Conservation (phyloP, 2,113 vertebrate genomes). For the Herpetotheres cachinnans region DNA sequence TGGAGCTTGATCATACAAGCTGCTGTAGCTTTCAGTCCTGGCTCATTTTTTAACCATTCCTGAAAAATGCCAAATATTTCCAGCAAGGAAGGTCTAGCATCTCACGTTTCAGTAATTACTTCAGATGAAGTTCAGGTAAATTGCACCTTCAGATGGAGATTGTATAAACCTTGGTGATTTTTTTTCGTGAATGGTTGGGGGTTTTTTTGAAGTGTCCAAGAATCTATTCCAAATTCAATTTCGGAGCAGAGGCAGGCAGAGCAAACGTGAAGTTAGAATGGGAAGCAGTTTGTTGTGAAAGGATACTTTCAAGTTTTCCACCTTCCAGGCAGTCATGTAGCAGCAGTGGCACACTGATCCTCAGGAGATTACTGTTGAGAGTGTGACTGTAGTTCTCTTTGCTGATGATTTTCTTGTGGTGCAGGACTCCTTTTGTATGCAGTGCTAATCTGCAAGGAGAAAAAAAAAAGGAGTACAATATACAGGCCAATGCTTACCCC, state of each 20-base stretch:
- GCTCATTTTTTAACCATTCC: background rate
- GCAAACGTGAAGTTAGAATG: background rate
- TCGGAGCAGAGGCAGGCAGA: background rate
- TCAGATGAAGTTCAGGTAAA: background rate
- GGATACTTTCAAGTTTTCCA: background rate
- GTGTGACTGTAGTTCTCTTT: background rate
- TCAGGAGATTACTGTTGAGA: background rate
- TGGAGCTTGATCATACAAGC: background rate
- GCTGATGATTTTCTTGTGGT: background rate
- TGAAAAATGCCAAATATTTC: background rate
- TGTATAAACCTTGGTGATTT: background rate
- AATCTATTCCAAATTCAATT: background rate
- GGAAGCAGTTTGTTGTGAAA: background rate
- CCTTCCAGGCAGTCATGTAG: background rate
- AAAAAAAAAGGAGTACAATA: background rate
- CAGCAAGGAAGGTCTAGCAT: background rate
- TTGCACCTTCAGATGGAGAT: background rate
- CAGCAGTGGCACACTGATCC: background rate
- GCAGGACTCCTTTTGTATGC: background rate
- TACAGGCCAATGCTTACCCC: background rate
- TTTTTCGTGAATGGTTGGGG: background rate
- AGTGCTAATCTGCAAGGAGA: background rate
- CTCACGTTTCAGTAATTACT: background rate
- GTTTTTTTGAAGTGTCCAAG: fast-evolving
- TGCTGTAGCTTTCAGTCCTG: background rate